Percentiles rank a stretch among this genome's conserved stretches.
These are phyloP conservation scores for Seriola dumerili DNA, from an alignment of 2,113 vertebrate genomes.

Conservation along the genomic window DNA sequence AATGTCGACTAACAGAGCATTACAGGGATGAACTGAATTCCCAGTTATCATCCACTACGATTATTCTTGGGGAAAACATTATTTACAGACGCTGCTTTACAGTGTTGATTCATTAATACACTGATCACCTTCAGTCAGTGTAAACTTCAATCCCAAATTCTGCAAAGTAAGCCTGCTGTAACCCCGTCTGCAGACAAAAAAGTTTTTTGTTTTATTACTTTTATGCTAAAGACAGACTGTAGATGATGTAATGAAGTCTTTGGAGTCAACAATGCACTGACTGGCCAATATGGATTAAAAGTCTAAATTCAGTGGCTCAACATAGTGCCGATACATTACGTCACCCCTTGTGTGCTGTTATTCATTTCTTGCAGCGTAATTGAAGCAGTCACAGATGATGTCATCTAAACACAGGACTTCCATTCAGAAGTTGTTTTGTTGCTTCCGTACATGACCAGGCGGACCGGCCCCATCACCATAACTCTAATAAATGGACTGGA, in stretches of 20 bases:
- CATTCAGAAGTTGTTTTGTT: conserved; percentile 79
- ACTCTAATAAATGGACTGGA: conserved; percentile 77
- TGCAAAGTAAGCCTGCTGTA: conserved; percentile 26
- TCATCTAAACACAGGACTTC: conserved; percentile 79
- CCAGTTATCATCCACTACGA: neutral
- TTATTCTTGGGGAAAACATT: neutral
- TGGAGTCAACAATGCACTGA: conserved; percentile 64
- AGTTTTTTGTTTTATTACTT: conserved; percentile 41
- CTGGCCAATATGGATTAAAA: conserved; percentile 73
- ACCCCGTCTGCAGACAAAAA: neutral
- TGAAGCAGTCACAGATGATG: conserved; percentile 77
- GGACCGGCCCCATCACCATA: conserved; percentile 66
- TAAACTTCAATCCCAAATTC: conserved; percentile 13
- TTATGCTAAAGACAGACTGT: conserved; percentile 28
- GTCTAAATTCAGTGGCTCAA: conserved; percentile 66
- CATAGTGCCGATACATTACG: conserved; percentile 72
- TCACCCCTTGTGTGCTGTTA: conserved; percentile 71
- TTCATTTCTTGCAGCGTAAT: conserved; percentile 77
- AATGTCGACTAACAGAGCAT: neutral
- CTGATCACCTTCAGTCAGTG: conserved; percentile 20
- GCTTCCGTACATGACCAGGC: conserved; percentile 54
- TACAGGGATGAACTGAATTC: neutral
- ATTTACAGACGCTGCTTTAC: neutral
- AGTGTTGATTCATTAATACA: neutral
- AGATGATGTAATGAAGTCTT: conserved; percentile 66